Evolutionary conservation across 2,797 vertebrate species (phyloP).

Genomic region (Lateolabrax maculatus): DNA sequence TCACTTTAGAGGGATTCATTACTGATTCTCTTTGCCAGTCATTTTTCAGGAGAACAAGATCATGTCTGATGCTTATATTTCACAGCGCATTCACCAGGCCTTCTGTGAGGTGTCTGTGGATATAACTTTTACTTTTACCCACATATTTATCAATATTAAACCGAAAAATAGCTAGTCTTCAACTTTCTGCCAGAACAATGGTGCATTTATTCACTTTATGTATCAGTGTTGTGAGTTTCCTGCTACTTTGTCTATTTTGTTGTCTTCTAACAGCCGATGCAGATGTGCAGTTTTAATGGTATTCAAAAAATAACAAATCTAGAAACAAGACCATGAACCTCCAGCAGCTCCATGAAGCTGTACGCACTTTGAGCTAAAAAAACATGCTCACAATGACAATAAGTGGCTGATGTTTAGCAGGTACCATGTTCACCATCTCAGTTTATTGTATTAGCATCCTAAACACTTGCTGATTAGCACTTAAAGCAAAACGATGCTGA

Average conservation of each 20-base stretch:
- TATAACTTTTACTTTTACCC: constrained; percentile 1
- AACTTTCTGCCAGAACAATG: neutral
- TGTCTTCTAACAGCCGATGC: neutral
- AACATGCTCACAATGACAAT: neutral
- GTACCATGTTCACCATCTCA: neutral
- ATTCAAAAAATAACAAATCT: neutral
- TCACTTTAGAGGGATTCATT: constrained; percentile 61
- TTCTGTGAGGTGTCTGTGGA: neutral
- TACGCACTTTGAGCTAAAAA: neutral
- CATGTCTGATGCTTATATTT: constrained; percentile 9
- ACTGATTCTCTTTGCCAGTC: constrained; percentile 61
- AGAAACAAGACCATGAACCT: neutral
- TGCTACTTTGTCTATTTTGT: neutral
- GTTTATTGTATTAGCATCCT: neutral
- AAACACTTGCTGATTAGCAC: neutral
- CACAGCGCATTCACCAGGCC: neutral
- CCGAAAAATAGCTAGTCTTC: neutral
- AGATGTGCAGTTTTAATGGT: neutral
- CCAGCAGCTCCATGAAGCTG: neutral
- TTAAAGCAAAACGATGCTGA: neutral
- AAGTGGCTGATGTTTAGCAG: neutral
- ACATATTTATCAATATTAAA: neutral
- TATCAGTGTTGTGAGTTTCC: neutral
- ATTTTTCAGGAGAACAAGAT: constrained; percentile 38
- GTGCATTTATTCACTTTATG: neutral